These are phyloP conservation scores for Limulus polyphemus DNA, from an alignment of 2,888 invertebrate genomes.

Conservation along the genomic window DNA sequence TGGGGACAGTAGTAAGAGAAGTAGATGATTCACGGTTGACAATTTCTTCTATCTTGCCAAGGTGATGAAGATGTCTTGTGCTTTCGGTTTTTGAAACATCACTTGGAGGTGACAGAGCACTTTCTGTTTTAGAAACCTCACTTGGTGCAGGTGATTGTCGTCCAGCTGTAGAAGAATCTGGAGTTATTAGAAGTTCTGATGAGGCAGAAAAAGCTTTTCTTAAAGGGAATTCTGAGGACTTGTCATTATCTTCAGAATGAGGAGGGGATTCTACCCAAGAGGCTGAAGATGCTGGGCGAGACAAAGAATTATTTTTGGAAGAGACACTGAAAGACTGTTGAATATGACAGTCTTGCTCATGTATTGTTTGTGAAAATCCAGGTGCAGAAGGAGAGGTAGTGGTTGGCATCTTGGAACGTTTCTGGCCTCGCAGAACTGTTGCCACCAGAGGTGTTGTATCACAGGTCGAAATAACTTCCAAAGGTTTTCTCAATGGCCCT, in stretches of 20 bases:
- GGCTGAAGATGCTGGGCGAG: conserved; percentile 29
- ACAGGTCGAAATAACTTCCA: not conserved
- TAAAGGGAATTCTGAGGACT: conserved; percentile 23
- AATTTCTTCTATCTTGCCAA: conserved; percentile 28
- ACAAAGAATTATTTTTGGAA: conserved; percentile 27
- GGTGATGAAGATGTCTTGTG: conserved; percentile 27
- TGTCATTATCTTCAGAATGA: conserved; percentile 23
- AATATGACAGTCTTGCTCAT: conserved; percentile 12
- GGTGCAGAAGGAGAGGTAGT: not conserved
- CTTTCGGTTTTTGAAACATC: conserved; percentile 32
- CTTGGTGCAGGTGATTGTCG: conserved; percentile 31
- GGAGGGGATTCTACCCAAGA: conserved; percentile 25
- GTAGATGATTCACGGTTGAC: not conserved
- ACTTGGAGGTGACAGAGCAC: conserved; percentile 29
- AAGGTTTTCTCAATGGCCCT: not conserved
- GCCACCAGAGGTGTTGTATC: conserved; percentile 3
- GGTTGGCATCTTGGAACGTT: not conserved
- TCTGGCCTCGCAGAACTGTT: not conserved
- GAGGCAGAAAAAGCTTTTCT: conserved; percentile 28
- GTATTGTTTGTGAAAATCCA: not conserved
- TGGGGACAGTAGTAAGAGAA: conserved; percentile 1
- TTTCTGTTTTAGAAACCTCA: conserved; percentile 32
- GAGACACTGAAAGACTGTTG: conserved; percentile 23
- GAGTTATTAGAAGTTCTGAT: conserved; percentile 28
- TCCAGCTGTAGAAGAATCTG: conserved; percentile 29